Evolutionary conservation across 2,113 vertebrate genomes (phyloP).

Genomic region (Datnioides undecimradiatus): DNA sequence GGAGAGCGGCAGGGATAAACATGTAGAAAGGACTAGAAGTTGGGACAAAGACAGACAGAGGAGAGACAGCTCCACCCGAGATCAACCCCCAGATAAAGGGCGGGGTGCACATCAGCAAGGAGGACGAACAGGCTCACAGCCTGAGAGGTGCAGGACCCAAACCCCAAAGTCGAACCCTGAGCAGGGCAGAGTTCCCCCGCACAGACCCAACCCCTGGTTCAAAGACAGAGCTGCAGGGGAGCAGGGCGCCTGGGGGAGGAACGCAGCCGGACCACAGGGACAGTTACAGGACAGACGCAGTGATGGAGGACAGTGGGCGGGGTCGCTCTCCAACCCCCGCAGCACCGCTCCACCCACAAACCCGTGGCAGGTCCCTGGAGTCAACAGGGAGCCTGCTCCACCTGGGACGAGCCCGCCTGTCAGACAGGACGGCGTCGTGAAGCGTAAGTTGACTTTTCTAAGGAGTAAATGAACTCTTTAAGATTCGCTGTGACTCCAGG

Average conservation of each 20-base stretch:
- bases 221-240: constrained; percentile 9
- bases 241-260: background rate
- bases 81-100: background rate
- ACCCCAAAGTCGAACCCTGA: background rate
- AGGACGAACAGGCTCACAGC: background rate
- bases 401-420: background rate
- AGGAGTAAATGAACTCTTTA: no score
- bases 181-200: background rate
- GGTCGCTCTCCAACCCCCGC: accelerated
- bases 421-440: background rate
- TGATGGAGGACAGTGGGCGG: background rate
- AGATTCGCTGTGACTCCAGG: no score
- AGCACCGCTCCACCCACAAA: background rate
- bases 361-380: background rate
- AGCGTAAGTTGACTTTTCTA: background rate
- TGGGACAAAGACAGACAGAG: background rate
- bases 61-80: background rate
- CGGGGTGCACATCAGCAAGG: background rate
- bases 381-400: background rate
- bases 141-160: background rate
- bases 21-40: constrained; percentile 2
- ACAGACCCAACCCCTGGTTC: constrained; percentile 39
- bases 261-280: background rate
- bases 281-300: background rate
- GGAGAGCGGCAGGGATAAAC: constrained; percentile 16